Percentiles rank a stretch among this genome's conserved stretches.
Evolutionary conservation across 2,888 invertebrate genomes (phyloP).

Genomic region (Drosophila nigritarsus): DNA sequence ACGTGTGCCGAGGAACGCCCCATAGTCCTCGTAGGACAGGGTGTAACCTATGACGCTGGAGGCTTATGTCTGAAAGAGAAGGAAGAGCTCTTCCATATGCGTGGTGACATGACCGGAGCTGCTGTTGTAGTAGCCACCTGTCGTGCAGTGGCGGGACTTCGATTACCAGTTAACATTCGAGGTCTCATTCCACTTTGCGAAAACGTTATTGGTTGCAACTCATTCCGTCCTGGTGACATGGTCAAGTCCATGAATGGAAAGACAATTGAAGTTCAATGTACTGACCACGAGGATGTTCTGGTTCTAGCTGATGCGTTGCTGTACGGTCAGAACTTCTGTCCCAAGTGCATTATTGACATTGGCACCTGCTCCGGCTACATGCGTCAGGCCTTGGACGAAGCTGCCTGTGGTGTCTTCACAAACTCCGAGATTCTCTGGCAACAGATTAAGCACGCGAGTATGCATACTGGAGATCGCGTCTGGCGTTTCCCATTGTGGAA

Average conservation of each 20-base stretch:
- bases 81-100: conserved; percentile 86
- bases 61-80: conserved; percentile 89
- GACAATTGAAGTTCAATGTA: conserved; percentile 88
- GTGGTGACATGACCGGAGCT: conserved; percentile 94
- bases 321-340: conserved; percentile 89
- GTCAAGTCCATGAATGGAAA: conserved; percentile 91
- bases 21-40: conserved; percentile 90
- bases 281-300: conserved; percentile 92
- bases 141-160: conserved; percentile 89
- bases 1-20: conserved; percentile 88
- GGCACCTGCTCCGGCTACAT: conserved; percentile 92
- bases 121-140: conserved; percentile 91
- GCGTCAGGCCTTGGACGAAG: conserved; percentile 87
- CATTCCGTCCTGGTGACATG: conserved; percentile 93
- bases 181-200: conserved; percentile 92
- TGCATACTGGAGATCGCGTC: conserved; percentile 91
- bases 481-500: conserved; percentile 94
- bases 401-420: conserved; percentile 91
- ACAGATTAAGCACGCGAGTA: conserved; percentile 88
- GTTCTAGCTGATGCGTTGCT: conserved; percentile 91
- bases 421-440: conserved; percentile 90
- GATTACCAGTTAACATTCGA: conserved; percentile 90
- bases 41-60: conserved; percentile 90
- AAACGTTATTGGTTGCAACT: conserved; percentile 91
- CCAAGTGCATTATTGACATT: conserved; percentile 90